Evolutionary conservation across 2,113 vertebrate species (phyloP).

Genomic region (Paradisaea rubra): DNA sequence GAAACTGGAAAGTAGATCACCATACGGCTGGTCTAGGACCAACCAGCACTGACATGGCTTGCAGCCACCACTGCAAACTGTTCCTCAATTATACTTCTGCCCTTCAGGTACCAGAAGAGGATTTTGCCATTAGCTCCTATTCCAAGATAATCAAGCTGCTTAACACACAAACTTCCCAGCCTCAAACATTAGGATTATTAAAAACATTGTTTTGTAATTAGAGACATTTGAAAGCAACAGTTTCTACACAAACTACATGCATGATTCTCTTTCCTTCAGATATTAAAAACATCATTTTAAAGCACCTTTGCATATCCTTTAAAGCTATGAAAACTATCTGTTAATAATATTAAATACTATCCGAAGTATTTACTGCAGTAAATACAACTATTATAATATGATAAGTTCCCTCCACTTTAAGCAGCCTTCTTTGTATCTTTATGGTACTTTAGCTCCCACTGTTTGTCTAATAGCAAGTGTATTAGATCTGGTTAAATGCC

Average conservation of each 20-base stretch:
- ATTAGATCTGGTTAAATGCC: constrained; percentile 5
- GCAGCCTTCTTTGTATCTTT: background rate
- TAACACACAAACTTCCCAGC: background rate
- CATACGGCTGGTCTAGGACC: background rate
- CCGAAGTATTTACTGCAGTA: background rate
- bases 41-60: background rate
- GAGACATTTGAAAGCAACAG: background rate
- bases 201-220: background rate
- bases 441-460: background rate
- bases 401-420: background rate
- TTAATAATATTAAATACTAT: background rate
- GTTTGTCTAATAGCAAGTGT: background rate
- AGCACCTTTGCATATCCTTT: background rate
- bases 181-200: background rate
- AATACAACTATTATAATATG: background rate
- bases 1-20: constrained; percentile 5
- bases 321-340: background rate
- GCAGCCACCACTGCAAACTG: constrained; percentile 4
- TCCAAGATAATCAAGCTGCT: background rate
- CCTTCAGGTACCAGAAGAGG: background rate
- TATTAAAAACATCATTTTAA: background rate
- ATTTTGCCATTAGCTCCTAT: background rate
- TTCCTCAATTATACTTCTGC: background rate
- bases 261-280: background rate
- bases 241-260: background rate